Evolutionary conservation across 2,113 vertebrate genomes (phyloP), one percentile per base, ranked within the genome.

Genomic region (Dromas ardeola): DNA sequence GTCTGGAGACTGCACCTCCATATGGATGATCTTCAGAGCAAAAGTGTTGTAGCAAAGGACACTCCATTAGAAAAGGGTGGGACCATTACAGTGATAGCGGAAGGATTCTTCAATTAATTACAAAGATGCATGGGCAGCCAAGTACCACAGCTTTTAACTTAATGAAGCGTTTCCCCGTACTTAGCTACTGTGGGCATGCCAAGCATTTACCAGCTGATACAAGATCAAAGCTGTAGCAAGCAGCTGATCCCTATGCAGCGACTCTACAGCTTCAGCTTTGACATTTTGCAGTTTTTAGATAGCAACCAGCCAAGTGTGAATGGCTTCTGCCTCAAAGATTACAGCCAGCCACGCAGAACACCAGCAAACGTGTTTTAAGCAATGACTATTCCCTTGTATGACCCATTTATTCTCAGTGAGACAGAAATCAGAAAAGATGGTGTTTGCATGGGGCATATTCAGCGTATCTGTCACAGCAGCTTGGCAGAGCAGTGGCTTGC

Each of bases 201-300:
- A 95, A 45, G 72, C 32, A 34, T 58, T 86, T 83, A 88, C 25
- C 23, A 80, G 23, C 40, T 89, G 43, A 93, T 81, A 62, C 3
- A 69, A 72, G 62, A 94, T 58, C 36, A 87, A 97, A 97, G 79
- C 27, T 81, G 40, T 49, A 52, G 29, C 62, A 95, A 94, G 62
- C n/a, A 94, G n/a, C 42, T 88, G 61, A 86, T 95, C 53, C 38
- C 38, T 73, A 9, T 55, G 40, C 52, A 91, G 49, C 4, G 4
- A 81, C 49, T 85, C 47, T 82, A 76, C 55, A 78, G 52, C 30
- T 89, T 95, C 66, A 81, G 71, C 52, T 77, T 70, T 74, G 65
- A 82, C 29, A 81, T 85, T 87, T 78, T 77, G 13, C 30, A 52
- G 72, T 61, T 95, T 97, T 95, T 71, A 74, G 52, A 26, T 81